These are phyloP conservation scores for Pseudomyrmex sp. DNA, from an alignment of 1,140 invertebrate species.

Conservation along the genomic window DNA sequence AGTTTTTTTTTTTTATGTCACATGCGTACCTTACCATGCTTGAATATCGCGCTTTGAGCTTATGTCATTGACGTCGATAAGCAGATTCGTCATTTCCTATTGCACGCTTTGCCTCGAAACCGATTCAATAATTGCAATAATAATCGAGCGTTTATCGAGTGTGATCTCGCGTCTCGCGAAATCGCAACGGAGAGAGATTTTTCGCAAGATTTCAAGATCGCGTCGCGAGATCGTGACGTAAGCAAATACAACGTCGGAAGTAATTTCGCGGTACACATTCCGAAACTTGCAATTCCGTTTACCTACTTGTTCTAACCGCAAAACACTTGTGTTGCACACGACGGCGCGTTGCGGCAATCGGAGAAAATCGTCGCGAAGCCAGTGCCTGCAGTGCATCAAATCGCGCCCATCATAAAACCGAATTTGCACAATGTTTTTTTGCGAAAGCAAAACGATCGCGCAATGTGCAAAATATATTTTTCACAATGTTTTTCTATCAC, in stretches of 20 bases:
- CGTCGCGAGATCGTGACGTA: background rate
- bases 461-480: background rate
- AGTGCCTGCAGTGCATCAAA: slow-evolving; percentile 47
- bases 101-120: slow-evolving; percentile 27
- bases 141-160: slow-evolving; percentile 19
- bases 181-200: background rate
- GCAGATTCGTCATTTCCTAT: slow-evolving; percentile 54
- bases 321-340: slow-evolving; percentile 45
- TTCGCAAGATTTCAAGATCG: slow-evolving; percentile 24
- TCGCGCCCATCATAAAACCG: slow-evolving; percentile 20
- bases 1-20: background rate
- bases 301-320: slow-evolving; percentile 12
- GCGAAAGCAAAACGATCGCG: slow-evolving; percentile 38
- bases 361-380: slow-evolving; percentile 65
- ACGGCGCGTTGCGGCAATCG: slow-evolving; percentile 61
- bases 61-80: slow-evolving; percentile 63
- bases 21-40: no score
- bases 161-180: no score
- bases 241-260: slow-evolving; percentile 19
- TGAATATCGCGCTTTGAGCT: slow-evolving; percentile 28
- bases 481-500: background rate
- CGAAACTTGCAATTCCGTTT: slow-evolving; percentile 36
- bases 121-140: slow-evolving; percentile 9
- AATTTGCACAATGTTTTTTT: slow-evolving; percentile 58
- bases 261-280: slow-evolving; percentile 44